Conservation (phyloP, 2,113 vertebrate genomes). For the Riparia riparia region DNA sequence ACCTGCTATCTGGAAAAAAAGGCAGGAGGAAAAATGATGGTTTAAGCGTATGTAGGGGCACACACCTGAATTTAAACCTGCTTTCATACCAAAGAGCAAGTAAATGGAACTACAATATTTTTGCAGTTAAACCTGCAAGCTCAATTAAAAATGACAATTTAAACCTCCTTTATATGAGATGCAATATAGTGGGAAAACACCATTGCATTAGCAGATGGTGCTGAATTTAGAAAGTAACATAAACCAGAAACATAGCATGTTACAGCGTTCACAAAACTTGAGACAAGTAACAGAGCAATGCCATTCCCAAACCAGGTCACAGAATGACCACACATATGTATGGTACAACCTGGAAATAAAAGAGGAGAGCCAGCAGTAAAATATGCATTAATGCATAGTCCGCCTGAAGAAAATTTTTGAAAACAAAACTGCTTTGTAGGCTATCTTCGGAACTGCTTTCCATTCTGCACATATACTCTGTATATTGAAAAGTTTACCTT, state of each 20-base stretch:
- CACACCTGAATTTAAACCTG: background rate
- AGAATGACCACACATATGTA: background rate
- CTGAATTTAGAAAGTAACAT: background rate
- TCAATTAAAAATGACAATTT: background rate
- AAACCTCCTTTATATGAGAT: background rate
- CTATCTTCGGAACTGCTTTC: background rate
- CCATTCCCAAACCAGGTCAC: background rate
- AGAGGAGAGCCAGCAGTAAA: background rate
- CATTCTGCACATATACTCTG: background rate
- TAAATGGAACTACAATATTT: background rate
- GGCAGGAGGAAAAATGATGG: background rate
- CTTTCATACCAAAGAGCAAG: background rate
- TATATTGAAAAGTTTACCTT: background rate
- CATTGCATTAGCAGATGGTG: background rate
- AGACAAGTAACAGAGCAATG: background rate
- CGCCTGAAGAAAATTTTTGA: background rate
- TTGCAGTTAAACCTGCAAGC: background rate
- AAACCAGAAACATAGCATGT: background rate
- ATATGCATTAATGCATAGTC: background rate
- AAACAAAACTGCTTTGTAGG: background rate
- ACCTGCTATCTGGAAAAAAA: background rate
- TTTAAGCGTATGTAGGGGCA: background rate
- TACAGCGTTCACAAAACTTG: background rate
- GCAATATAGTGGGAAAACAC: background rate
- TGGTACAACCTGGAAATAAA: background rate